Conservation (phyloP, 2,797 vertebrate species). For the Enteromius mattozi region DNA sequence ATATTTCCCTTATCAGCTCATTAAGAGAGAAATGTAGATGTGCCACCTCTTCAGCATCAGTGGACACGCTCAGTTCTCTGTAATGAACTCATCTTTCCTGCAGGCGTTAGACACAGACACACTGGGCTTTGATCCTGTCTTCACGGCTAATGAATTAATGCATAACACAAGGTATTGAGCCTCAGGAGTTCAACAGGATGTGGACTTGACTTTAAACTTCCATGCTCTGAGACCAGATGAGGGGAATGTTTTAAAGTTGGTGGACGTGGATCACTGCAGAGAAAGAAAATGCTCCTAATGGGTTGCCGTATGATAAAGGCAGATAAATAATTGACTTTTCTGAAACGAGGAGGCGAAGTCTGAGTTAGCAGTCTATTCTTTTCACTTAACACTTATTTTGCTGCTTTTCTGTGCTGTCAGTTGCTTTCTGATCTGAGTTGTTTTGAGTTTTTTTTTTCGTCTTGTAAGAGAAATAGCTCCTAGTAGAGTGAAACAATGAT, state of each 20-base stretch:
- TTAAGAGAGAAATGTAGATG: constrained; percentile 19
- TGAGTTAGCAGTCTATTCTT: neutral
- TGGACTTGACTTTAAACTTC: constrained; percentile 13
- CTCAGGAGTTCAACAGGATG: constrained; percentile 29
- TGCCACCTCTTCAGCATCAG: neutral
- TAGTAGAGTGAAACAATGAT: neutral
- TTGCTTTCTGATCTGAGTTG: neutral
- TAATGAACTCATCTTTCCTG: constrained; percentile 40
- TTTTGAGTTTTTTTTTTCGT: neutral
- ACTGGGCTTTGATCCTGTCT: constrained; percentile 30
- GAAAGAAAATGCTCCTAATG: neutral
- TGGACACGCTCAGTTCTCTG: constrained; percentile 10
- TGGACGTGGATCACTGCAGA: neutral
- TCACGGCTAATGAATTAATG: constrained; percentile 55
- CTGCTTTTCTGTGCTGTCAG: neutral
- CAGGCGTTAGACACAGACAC: constrained; percentile 21
- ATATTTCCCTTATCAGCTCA: constrained; percentile 39
- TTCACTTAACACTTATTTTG: neutral
- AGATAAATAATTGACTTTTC: neutral
- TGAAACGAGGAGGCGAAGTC: neutral
- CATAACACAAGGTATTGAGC: constrained; percentile 55
- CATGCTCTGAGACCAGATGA: neutral
- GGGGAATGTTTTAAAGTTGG: neutral
- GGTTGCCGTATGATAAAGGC: neutral
- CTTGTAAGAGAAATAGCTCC: neutral